Evolutionary conservation across 2,113 vertebrate species (phyloP), one percentile per base, ranked within the genome.

Genomic region (Hemiprocne comata): DNA sequence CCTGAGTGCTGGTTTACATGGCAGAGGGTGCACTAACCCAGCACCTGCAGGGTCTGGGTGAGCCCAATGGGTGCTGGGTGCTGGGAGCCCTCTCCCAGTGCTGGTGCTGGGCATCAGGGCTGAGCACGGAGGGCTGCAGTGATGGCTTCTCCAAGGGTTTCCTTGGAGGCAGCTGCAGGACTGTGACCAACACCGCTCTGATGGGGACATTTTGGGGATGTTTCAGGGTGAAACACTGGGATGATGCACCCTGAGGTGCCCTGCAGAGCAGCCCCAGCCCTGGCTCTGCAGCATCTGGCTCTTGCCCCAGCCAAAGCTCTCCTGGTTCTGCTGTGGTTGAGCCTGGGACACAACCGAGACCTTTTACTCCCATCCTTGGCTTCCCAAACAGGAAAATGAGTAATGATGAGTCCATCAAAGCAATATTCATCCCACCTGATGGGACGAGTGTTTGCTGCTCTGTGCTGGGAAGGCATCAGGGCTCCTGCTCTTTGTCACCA

Each of bases 281-380:
- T 1, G 0, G 15, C 38, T 46, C 53, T 0, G 0, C 69, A 40
- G 54, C 31, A 17, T 60, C 33, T 58, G 58, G 74, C 48, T 71
- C 66, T 19, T 53, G n/a, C 46, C 21, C 11, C 48, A 19, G 65
- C 25, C 1, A 1, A 31, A 46, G 17, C 51, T 61, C 42, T 78
- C 17, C 65, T 1, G 0, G 51, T 57, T 65, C 38, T 0, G 0
- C 60, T 51, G 73, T 21, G 42, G 11, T 33, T 1, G 0, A 69
- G 50, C 19, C 62, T 11, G 3, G 55, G 77, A 24, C 40, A 11
- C 18, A 84, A 2, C 2, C 0, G 2, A 25, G 83, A 26, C 42
- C 54, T 62, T 74, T 80, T 38, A 3, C 23, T 62, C 21, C 40
- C 0, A 0, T 14, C 1, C 42, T 66, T 29, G 83, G 69, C 51